These are phyloP conservation scores for Ceratina australensis DNA, from an alignment of 1,140 invertebrate genomes.

Conservation along the genomic window DNA sequence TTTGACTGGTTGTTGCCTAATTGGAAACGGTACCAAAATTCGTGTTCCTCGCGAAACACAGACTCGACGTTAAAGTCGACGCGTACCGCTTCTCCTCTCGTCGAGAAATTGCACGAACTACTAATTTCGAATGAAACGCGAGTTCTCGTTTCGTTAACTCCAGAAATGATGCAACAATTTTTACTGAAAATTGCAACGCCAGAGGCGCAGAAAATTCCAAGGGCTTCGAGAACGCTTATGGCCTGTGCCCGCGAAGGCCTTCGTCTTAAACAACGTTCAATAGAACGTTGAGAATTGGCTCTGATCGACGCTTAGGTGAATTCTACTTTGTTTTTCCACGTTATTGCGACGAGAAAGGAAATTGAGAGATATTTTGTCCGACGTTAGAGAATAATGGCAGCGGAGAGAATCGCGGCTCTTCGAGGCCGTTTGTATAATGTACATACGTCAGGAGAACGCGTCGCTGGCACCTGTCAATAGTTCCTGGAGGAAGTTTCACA, in stretches of 20 bases:
- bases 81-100: background rate
- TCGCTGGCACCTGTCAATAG: conserved; percentile 60
- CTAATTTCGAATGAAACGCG: background rate
- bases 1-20: conserved; percentile 6
- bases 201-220: background rate
- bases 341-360: conserved; percentile 2
- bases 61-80: no score
- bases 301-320: background rate
- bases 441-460: conserved; percentile 24
- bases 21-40: conserved; percentile 11
- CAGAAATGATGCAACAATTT: background rate
- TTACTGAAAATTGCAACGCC: background rate
- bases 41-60: background rate
- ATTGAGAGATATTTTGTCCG: conserved; percentile 41
- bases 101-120: background rate
- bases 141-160: background rate
- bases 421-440: conserved; percentile 51
- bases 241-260: no score
- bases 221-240: no score
- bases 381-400: conserved; percentile 39
- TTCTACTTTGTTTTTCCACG: background rate
- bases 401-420: conserved; percentile 27
- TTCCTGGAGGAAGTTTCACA: conserved; percentile 53
- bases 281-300: background rate
- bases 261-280: background rate